Percentiles rank a stretch among this genome's conserved stretches.
phyloP scores from a whole-genome alignment of 2,888 invertebrate species.

The Macropis europaea region DNA sequence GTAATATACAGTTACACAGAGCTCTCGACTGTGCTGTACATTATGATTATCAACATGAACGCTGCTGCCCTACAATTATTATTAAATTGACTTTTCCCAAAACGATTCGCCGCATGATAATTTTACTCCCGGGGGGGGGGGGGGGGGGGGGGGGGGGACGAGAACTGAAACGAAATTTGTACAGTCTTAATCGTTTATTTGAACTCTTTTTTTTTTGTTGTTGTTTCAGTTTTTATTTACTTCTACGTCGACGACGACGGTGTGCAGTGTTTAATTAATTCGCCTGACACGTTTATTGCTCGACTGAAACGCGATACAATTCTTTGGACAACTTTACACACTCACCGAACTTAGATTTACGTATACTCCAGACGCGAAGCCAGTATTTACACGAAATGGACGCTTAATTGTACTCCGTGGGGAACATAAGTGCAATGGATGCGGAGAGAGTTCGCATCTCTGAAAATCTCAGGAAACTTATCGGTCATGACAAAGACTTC shows the following conservation, averaged over 20 bases:
- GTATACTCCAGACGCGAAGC: neutral
- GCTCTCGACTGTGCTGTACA: slow-evolving; percentile 52
- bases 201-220: neutral
- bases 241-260: neutral
- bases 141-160: too few species aligned
- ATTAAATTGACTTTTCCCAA: slow-evolving; percentile 56
- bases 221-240: neutral
- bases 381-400: slow-evolving; percentile 13
- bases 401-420: neutral
- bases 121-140: slow-evolving; percentile 15
- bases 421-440: neutral
- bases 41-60: slow-evolving; percentile 50
- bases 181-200: neutral
- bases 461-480: neutral
- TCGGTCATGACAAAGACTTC: neutral
- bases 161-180: neutral
- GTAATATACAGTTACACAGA: slow-evolving; percentile 76
- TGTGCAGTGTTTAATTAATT: neutral
- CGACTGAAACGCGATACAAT: slow-evolving; percentile 1
- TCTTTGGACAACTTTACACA: neutral
- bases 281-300: neutral
- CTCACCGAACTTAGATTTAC: slow-evolving; percentile 8
- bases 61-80: slow-evolving; percentile 51
- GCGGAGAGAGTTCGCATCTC: neutral
- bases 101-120: neutral